These are phyloP conservation scores for Cotesia congregata DNA, from an alignment of 2,888 invertebrate species.

Conservation along the genomic window DNA sequence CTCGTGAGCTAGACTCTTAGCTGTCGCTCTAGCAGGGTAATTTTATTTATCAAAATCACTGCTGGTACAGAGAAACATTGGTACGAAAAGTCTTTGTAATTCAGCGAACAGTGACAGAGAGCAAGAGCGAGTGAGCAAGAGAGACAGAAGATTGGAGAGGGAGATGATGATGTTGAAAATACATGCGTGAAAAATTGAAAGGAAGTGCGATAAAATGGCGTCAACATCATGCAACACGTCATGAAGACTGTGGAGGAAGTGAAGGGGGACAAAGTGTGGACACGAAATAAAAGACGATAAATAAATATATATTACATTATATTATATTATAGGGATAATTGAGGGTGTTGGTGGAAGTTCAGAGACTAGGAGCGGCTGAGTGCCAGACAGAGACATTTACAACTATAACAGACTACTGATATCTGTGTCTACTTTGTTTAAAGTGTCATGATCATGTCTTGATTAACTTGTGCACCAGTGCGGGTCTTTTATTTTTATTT, in stretches of 20 bases:
- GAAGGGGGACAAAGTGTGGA: conserved; percentile 38
- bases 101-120: conserved; percentile 42
- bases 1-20: not conserved
- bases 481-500: not conserved
- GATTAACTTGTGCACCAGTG: conserved; percentile 2
- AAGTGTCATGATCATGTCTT: conserved; percentile 18
- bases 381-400: not conserved
- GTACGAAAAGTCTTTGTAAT: conserved; percentile 33
- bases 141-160: conserved; percentile 2
- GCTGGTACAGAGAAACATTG: not conserved
- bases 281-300: conserved; percentile 11
- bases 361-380: not conserved
- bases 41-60: no score
- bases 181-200: conserved; percentile 46
- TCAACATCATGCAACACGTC: conserved; percentile 57
- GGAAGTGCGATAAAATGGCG: conserved; percentile 59
- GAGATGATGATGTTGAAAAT: conserved; percentile 21
- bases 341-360: not conserved
- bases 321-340: conserved; percentile 1
- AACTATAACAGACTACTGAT: not conserved
- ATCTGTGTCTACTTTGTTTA: not conserved
- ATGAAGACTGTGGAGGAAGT: conserved; percentile 43
- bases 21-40: not conserved
- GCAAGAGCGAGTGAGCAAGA: conserved; percentile 13
- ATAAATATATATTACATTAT: not conserved